A percentile compares a stretch with the other conserved stretches of the same genome.
Conservation (phyloP, 2,113 vertebrate species). For the Girardinichthys multiradiatus region DNA sequence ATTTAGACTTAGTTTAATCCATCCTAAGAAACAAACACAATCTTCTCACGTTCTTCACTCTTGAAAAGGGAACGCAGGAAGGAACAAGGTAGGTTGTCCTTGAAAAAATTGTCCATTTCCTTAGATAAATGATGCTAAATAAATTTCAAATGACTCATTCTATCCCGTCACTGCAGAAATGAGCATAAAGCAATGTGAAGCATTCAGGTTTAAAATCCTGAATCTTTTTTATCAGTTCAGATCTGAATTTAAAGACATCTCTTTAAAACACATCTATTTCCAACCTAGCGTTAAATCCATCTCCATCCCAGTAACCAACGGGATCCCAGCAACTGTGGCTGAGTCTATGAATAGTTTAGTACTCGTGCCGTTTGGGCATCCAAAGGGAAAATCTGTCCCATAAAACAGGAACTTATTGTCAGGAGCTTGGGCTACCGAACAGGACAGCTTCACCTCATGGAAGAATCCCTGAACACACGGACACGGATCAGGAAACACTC, state of each 20-base stretch:
- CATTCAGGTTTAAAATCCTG: neutral
- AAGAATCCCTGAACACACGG: neutral
- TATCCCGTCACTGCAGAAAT: neutral
- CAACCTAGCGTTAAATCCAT: neutral
- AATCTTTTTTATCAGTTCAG: neutral
- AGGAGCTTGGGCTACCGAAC: too few species aligned
- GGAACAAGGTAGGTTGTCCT: neutral
- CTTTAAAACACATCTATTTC: neutral
- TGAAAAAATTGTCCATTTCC: too few species aligned
- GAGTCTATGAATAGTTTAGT: neutral
- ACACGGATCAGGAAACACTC: too few species aligned
- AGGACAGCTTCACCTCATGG: too few species aligned
- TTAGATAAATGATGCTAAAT: neutral
- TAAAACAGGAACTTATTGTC: neutral
- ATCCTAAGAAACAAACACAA: constrained; percentile 5
- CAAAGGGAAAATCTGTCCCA: neutral
- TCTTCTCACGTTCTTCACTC: neutral
- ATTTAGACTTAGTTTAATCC: constrained; percentile 54
- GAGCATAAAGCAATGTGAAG: too few species aligned
- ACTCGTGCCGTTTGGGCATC: neutral
- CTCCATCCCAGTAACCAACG: constrained; percentile 11
- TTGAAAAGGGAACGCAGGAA: neutral
- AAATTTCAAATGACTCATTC: neutral
- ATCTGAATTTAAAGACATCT: neutral
- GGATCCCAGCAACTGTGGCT: neutral